Evolutionary conservation across 2,113 vertebrate genomes (phyloP).

Genomic region (Alectura lathami): DNA sequence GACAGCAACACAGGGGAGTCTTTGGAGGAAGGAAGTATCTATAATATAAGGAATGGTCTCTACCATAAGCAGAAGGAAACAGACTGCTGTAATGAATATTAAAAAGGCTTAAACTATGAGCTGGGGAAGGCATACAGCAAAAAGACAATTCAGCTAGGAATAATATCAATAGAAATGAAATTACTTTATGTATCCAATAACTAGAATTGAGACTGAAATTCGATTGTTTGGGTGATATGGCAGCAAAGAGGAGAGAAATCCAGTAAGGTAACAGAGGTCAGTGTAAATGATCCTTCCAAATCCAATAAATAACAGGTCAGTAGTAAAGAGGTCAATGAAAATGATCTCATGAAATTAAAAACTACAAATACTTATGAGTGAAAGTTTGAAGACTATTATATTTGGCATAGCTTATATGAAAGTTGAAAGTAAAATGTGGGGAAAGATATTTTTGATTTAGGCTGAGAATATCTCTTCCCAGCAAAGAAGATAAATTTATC

Average conservation of each 20-base stretch:
- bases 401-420: background rate
- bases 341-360: slow-evolving; percentile 10
- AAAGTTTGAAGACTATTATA: background rate
- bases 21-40: background rate
- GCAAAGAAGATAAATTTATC: background rate
- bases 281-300: background rate
- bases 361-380: background rate
- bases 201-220: background rate
- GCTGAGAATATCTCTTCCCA: background rate
- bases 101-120: slow-evolving; percentile 23
- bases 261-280: background rate
- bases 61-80: background rate
- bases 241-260: background rate
- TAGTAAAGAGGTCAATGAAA: slow-evolving; percentile 2
- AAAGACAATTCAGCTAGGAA: slow-evolving; percentile 7
- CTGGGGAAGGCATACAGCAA: background rate
- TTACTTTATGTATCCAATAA: slow-evolving; percentile 3
- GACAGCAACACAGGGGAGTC: too few species aligned
- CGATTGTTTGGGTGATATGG: background rate
- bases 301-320: background rate
- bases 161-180: slow-evolving; percentile 27
- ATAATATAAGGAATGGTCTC: background rate
- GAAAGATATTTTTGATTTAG: background rate
- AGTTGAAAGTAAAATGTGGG: background rate
- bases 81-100: slow-evolving; percentile 10